Evolutionary conservation across 2,113 vertebrate species (phyloP), one percentile per base, ranked within the genome.

Genomic region (Turdus rufiventris): DNA sequence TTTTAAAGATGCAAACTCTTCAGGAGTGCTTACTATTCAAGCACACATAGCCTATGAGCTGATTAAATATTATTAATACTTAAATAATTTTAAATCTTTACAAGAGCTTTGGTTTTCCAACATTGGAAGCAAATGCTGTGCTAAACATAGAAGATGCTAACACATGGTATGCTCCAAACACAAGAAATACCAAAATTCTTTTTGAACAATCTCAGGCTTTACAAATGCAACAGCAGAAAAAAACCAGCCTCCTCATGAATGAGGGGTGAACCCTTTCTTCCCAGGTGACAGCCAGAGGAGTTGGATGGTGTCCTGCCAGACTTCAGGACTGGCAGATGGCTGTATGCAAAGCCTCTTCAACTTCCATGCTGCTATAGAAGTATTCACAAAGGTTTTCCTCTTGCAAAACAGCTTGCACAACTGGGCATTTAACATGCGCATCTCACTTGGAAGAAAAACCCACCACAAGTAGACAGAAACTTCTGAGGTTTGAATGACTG

Each of bases 1-100:
- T 85, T 93, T 84, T 43, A 73, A 95, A 95, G 96, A 93, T 96
- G 90, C 82, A 96, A 92, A 75, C 91, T 95, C 94, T 97, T 93
- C 91, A 97, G 88, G 88, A 95, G 90, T 90, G 85, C 93, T 94
- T 95, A 74, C 88, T 58, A 28, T 48, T 97, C 74, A 91, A 91
- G 88, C 88, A 93, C 5, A 1, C 56, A 81, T 42, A 76, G 87
- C 45, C 67, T 93, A 29, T 12, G n/a, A 90, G 80, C 82, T 91
- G 82, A 96, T 95, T 94, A 95, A 96, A 96, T 79, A 88, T 73
- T 93, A 89, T 74, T 79, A 38, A 10, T 38, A 38, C 10, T 38
- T 38, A 93, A 75, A 84, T 42, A 63, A 84, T 71, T 94, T 91
- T 33, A 93, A 90, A 84, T 71, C 82, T 91, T 96, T 40, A 93